phyloP scores from a whole-genome alignment of 2,888 invertebrate genomes.

The Drosophila recens region DNA sequence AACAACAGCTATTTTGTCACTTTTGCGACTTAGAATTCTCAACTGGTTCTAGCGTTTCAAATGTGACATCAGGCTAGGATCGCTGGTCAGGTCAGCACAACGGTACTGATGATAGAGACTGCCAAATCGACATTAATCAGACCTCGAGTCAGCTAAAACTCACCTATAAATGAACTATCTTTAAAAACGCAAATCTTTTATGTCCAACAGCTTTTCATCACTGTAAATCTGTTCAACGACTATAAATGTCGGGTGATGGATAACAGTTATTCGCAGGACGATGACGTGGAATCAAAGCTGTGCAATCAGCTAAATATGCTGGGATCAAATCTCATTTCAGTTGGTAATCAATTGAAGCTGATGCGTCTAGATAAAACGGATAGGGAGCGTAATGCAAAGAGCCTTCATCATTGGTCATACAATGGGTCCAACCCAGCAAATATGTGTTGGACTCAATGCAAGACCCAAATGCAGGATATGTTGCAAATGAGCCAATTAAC shows the following conservation, averaged over 20 bases:
- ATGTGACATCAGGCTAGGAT: too few relatives aligned
- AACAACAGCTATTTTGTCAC: too few relatives aligned
- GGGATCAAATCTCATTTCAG: slow-evolving; percentile 7
- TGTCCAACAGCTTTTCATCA: slow-evolving; percentile 22
- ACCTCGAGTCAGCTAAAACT: too few relatives aligned
- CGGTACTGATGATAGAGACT: too few relatives aligned
- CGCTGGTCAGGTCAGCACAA: too few relatives aligned
- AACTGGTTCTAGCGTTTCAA: too few relatives aligned
- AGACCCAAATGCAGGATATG: slow-evolving; percentile 7
- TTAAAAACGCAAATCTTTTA: neutral
- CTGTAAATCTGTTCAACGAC: slow-evolving; percentile 11
- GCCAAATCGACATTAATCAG: too few relatives aligned
- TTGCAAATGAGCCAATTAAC: neutral
- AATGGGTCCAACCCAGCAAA: slow-evolving; percentile 29
- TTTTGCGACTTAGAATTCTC: too few relatives aligned
- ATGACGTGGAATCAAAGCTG: neutral
- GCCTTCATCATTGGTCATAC: slow-evolving; percentile 23
- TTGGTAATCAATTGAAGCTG: slow-evolving; percentile 27
- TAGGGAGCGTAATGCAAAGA: neutral
- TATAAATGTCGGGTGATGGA: neutral
- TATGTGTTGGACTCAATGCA: slow-evolving; percentile 41
- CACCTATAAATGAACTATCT: neutral
- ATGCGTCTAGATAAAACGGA: slow-evolving; percentile 10
- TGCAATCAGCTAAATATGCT: slow-evolving; percentile 12
- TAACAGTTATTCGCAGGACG: neutral